These are phyloP conservation scores for Gobio gobio DNA, from an alignment of 2,113 vertebrate genomes.

Conservation along the genomic window DNA sequence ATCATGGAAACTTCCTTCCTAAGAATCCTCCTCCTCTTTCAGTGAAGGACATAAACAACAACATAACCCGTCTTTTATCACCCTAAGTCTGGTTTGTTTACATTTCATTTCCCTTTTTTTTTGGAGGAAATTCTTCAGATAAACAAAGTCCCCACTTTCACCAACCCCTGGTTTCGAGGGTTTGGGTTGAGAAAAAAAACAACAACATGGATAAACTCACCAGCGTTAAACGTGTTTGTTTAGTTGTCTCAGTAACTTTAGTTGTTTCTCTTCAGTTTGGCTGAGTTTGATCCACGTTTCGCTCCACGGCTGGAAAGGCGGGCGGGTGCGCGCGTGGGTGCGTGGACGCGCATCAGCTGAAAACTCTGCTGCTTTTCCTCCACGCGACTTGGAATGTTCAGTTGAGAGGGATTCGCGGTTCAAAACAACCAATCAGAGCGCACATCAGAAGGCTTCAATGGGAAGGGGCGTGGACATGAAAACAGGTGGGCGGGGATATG, in stretches of 20 bases:
- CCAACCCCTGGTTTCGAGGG: no score
- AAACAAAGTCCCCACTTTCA: not conserved
- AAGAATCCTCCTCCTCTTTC: not conserved
- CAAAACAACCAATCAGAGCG: conserved; percentile 57
- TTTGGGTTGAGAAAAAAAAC: not conserved
- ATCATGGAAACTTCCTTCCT: not conserved
- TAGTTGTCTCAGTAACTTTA: not conserved
- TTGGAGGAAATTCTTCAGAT: not conserved
- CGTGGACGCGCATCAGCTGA: conserved; percentile 22
- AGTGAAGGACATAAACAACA: not conserved
- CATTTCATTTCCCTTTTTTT: not conserved
- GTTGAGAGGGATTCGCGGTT: conserved; percentile 51
- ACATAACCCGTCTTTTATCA: not conserved
- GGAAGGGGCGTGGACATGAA: conserved; percentile 15
- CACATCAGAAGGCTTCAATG: not conserved
- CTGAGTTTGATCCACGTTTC: conserved; percentile 11
- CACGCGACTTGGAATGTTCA: conserved; percentile 46
- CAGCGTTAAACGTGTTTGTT: not conserved
- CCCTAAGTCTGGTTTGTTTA: not conserved
- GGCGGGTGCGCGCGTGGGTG: not conserved
- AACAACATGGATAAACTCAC: conserved; percentile 7
- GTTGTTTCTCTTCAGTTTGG: not conserved
- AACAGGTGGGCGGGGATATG: conserved; percentile 15
- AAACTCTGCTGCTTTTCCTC: conserved; percentile 12
- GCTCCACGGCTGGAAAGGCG: not conserved